Evolutionary conservation across 2,797 vertebrate genomes (phyloP).

Genomic region (Rhinoraja longicauda): DNA sequence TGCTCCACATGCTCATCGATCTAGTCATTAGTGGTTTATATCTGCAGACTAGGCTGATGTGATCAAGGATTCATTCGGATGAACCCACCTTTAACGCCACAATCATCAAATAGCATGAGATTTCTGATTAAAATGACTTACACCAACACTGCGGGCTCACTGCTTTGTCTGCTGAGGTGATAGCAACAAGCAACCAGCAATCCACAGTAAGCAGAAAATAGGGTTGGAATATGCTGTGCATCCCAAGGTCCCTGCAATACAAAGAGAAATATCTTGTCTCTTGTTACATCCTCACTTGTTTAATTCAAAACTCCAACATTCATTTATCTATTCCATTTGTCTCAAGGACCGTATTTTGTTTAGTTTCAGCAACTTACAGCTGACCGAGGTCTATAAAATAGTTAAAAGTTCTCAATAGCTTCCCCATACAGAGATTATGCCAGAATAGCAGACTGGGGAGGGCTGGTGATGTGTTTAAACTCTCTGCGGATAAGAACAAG

Average conservation of each 20-base stretch:
- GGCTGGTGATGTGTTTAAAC: background rate
- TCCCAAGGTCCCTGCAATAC: slow-evolving; percentile 84
- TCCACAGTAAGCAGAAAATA: slow-evolving; percentile 93
- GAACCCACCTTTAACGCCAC: too few relatives aligned
- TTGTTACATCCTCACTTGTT: background rate
- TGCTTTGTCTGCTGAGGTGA: slow-evolving; percentile 94
- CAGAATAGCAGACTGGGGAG: background rate
- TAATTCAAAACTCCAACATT: background rate
- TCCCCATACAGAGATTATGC: background rate
- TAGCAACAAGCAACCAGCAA: slow-evolving; percentile 86
- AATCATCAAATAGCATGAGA: background rate
- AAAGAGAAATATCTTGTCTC: slow-evolving; percentile 40
- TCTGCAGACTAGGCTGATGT: background rate
- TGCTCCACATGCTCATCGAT: background rate
- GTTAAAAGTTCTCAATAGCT: background rate
- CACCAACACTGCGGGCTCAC: slow-evolving; percentile 82
- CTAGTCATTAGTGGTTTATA: background rate
- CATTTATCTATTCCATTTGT: background rate
- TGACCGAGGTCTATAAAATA: background rate
- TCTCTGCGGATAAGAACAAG: background rate
- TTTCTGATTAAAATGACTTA: slow-evolving; percentile 57
- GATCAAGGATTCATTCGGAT: background rate
- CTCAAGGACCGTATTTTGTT: background rate
- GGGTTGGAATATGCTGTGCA: slow-evolving; percentile 83
- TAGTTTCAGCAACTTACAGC: background rate